Evolutionary conservation across 2,113 vertebrate genomes (phyloP).

Genomic region (Chlorodrepanis virens): DNA sequence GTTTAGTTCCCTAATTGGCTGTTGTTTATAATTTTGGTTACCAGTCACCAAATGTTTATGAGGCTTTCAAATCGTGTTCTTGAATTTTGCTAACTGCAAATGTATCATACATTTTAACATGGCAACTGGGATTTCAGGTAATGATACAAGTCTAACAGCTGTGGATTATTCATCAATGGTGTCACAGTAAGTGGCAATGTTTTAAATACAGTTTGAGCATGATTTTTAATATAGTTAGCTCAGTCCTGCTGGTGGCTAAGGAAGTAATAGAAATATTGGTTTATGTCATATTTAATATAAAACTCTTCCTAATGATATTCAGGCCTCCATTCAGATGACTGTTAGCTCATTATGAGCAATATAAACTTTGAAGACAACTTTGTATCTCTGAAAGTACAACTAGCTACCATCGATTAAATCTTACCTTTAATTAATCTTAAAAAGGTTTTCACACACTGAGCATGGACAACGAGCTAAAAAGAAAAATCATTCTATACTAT

Average conservation of each 20-base stretch:
- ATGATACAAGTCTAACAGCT: not conserved
- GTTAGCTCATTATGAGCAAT: not conserved
- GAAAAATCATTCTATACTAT: not conserved
- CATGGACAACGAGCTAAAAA: not conserved
- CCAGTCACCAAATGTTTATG: not conserved
- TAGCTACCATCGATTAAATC: not conserved
- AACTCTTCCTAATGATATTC: not conserved
- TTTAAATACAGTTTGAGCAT: not conserved
- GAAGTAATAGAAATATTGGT: not conserved
- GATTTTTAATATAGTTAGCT: not conserved
- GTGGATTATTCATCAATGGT: not conserved
- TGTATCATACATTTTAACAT: not conserved
- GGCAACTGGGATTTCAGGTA: not conserved
- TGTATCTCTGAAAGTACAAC: not conserved
- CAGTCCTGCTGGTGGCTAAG: not conserved
- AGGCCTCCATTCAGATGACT: not conserved
- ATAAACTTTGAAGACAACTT: not conserved
- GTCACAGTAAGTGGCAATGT: not conserved
- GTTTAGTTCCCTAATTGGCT: not conserved
- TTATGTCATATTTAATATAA: not conserved
- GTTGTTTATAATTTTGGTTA: not conserved
- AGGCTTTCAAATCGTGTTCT: not conserved
- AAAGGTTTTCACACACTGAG: not conserved
- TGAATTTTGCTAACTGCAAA: not conserved
- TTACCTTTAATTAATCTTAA: not conserved